A percentile compares a stretch with the other conserved stretches of the same genome.
Evolutionary conservation across 2,888 invertebrate genomes (phyloP).

Genomic region (Aphidoletes aphidimyza): DNA sequence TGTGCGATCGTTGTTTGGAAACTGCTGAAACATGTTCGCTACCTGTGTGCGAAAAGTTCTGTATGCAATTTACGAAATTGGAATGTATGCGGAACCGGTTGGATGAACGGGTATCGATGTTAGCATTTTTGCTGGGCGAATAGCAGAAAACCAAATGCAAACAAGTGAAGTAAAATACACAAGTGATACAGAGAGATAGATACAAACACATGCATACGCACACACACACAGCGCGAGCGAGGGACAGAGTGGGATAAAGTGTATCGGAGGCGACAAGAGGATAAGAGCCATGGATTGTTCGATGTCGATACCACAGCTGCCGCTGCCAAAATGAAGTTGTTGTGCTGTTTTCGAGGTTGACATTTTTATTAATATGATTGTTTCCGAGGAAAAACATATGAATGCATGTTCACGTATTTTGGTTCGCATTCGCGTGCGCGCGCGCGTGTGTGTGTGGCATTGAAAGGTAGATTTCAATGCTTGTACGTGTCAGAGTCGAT

Average conservation of each 20-base stretch:
- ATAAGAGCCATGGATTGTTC: conserved; percentile 12
- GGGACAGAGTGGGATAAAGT: background rate
- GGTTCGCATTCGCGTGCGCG: background rate
- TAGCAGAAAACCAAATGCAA: background rate
- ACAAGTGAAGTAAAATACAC: background rate
- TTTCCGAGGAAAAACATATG: background rate
- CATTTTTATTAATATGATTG: conserved; percentile 51
- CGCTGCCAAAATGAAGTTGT: conserved; percentile 31
- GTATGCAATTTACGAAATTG: conserved; percentile 39
- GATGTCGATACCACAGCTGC: conserved; percentile 19
- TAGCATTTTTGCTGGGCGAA: background rate
- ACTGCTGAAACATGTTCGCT: background rate
- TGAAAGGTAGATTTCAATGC: background rate
- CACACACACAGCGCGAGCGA: background rate
- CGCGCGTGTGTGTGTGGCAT: background rate
- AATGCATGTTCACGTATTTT: background rate
- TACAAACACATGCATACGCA: background rate
- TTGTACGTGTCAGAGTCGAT: conserved; percentile 21
- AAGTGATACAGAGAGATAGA: background rate
- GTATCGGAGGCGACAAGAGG: background rate
- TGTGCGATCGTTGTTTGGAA: background rate
- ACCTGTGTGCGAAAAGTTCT: background rate
- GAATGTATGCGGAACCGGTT: conserved; percentile 9
- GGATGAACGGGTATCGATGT: conserved; percentile 10
- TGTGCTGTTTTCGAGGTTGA: conserved; percentile 42